Percentiles rank a stretch among this genome's conserved stretches.
These are phyloP conservation scores for Saturnia japonica DNA, from an alignment of 2,888 invertebrate species.

Conservation along the genomic window DNA sequence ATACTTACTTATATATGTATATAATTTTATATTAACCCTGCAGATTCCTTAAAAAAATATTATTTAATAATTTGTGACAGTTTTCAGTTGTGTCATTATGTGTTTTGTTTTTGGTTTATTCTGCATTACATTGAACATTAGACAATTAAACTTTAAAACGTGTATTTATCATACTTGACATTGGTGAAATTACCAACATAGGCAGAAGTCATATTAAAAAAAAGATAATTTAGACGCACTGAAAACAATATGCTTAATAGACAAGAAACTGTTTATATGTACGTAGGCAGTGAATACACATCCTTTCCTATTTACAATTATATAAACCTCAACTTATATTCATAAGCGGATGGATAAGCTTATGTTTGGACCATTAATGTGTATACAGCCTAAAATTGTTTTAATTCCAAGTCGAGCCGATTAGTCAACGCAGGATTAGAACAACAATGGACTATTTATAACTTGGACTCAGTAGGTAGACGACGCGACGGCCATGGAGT, in stretches of 20 bases:
- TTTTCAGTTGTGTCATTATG: too few relatives aligned
- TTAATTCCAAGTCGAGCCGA: conserved; percentile 28
- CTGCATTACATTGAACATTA: too few relatives aligned
- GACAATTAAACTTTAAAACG: too few relatives aligned
- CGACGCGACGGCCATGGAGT: conserved; percentile 26
- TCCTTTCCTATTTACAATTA: not conserved
- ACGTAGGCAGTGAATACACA: not conserved
- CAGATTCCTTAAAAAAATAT: too few relatives aligned
- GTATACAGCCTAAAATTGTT: conserved; percentile 15
- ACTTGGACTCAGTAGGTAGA: conserved; percentile 35
- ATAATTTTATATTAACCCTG: too few relatives aligned
- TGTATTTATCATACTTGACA: too few relatives aligned
- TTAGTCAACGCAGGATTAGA: conserved; percentile 71
- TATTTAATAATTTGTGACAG: too few relatives aligned
- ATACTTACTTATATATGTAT: too few relatives aligned
- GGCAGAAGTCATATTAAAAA: too few relatives aligned
- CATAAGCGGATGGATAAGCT: not conserved
- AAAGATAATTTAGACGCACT: too few relatives aligned
- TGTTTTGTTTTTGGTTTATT: too few relatives aligned
- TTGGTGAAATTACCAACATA: too few relatives aligned
- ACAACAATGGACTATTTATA: conserved; percentile 72
- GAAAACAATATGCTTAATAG: not conserved
- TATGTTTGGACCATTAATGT: not conserved
- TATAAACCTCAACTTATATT: not conserved
- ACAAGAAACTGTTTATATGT: not conserved